These are phyloP conservation scores for Nycticebus coucang DNA, from an alignment of 2,113 vertebrate genomes.

Conservation along the genomic window DNA sequence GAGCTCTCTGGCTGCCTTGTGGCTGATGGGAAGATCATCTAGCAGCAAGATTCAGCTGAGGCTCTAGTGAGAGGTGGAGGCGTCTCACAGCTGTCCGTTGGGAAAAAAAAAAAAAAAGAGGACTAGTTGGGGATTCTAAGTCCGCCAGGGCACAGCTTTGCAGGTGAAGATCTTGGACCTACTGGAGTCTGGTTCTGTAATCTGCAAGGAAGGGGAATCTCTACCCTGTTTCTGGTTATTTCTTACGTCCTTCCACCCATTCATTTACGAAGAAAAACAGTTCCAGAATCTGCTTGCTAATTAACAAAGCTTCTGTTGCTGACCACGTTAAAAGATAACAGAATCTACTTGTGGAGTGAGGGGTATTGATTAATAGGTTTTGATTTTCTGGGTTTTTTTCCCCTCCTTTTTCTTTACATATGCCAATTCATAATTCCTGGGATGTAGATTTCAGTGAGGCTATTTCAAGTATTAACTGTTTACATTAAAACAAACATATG, in stretches of 20 bases:
- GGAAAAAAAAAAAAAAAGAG: neutral
- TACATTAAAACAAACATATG: neutral
- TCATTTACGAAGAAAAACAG: neutral
- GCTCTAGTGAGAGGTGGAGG: neutral
- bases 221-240: neutral
- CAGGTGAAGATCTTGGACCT: neutral
- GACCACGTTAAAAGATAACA: neutral
- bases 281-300: neutral
- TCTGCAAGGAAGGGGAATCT: neutral
- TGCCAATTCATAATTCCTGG: neutral
- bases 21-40: accelerated
- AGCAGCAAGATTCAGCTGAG: neutral
- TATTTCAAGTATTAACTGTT: neutral
- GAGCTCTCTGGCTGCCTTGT: neutral
- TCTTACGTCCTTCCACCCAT: neutral
- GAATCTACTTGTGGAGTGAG: neutral
- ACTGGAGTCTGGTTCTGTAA: neutral
- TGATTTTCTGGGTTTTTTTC: neutral
- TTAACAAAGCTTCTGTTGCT: neutral
- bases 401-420: neutral
- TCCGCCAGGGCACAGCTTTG: neutral
- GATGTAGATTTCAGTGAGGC: neutral
- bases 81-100: accelerated
- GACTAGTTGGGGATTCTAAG: too few species aligned
- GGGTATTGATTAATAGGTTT: neutral